Conservation (phyloP, 2,797 vertebrate genomes). For the Scyliorhinus canicula region DNA sequence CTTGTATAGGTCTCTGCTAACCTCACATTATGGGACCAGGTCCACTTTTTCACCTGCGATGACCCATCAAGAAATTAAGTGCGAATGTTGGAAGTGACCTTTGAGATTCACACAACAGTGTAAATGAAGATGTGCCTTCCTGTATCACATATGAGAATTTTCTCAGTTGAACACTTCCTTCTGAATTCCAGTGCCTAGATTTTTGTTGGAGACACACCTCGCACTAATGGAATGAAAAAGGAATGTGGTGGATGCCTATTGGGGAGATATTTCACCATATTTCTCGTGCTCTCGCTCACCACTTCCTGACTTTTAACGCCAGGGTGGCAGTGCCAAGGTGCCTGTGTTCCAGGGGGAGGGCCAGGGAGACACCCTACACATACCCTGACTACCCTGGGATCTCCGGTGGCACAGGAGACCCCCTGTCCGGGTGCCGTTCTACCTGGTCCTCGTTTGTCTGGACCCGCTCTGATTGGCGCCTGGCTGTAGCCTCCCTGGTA, state of each 20-base stretch:
- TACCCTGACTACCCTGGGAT: no score
- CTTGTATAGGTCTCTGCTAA: not conserved
- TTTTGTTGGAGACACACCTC: not conserved
- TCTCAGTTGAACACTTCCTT: not conserved
- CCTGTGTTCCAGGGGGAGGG: no score
- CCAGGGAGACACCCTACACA: no score
- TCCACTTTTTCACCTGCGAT: not conserved
- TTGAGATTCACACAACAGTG: not conserved
- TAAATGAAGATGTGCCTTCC: not conserved
- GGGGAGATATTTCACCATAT: not conserved
- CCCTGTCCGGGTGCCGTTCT: no score
- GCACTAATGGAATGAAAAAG: not conserved
- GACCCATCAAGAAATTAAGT: not conserved
- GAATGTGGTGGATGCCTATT: not conserved
- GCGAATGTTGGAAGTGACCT: not conserved
- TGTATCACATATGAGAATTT: not conserved
- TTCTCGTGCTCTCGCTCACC: not conserved
- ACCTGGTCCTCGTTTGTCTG: no score
- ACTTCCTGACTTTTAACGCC: not conserved
- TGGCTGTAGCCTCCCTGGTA: no score
- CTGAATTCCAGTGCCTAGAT: not conserved
- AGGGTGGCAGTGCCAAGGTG: no score
- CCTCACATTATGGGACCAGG: not conserved
- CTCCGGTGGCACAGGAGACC: no score
- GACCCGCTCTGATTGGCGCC: no score